Base-by-base conservation (phyloP, 2,888 invertebrate species). In the Oegoconia quadripuncta region DNA sequence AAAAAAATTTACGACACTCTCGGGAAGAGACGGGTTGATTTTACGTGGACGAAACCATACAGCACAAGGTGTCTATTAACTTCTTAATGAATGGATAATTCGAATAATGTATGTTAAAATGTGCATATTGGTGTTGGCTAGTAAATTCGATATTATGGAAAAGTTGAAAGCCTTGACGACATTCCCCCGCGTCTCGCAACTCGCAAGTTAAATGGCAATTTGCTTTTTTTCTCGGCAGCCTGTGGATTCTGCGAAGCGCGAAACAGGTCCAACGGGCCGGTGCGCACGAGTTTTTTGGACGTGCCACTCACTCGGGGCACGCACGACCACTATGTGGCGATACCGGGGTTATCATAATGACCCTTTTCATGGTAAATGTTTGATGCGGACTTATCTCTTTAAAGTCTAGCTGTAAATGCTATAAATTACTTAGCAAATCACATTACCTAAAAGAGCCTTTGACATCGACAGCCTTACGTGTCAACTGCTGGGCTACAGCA, bases 131-230 rank as follows among this genome's bases (percentile, higher is more conserved):
- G 17, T 12, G 3, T 27, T 13, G 12, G 9, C 17, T 37, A 32
- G 26, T 14, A 20, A 32, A 26, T 12, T 27, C 13, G 14, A 27
- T 27, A 27, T 58, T 64, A 63, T 62, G 59, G 54, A 59, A 68
- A 74, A 80, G 71, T 77, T 64, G 82, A 66, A 66, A 75, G 59
- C 84, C 83, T 83, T 84, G 83, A 81, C 77, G 75, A 77, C 81
- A 79, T 79, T 76, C 70, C 48, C 70, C 54, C 53, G 55, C 52
- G 56, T 59, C 63, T 56, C 56, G 49, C 53, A 41, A 57, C 62
- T 58, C 52, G 59, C 56, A 57, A 59, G 56, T 67, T 70, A 76
- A 74, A 75, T 72, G 72, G 77, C 75, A 74, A 78, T 76, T 78
- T 67, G 67, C 68, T 73, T 77, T 77, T 79, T 83, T 79, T 74